Evolutionary conservation across 2,797 vertebrate species (phyloP).

Genomic region (Peromyscus attwateri): DNA sequence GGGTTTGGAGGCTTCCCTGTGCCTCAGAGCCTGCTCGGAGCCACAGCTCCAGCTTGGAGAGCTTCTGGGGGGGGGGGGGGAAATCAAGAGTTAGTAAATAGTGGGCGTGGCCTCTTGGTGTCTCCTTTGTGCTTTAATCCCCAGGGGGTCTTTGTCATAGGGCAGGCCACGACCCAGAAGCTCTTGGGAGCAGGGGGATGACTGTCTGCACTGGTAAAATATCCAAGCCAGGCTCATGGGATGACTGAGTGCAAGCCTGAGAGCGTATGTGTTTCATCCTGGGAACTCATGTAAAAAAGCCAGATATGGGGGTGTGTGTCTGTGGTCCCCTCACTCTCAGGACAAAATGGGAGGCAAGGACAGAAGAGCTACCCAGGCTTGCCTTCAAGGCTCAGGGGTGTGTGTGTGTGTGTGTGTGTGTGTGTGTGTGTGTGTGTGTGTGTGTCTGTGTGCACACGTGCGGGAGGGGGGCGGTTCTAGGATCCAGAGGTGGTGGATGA

Average conservation of each 20-base stretch:
- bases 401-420: no score
- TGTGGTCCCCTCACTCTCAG: background rate
- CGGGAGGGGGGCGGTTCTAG: no score
- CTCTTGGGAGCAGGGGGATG: background rate
- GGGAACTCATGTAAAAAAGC: background rate
- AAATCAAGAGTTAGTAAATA: background rate
- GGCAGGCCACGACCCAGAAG: background rate
- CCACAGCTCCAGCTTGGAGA: background rate
- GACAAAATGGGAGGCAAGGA: background rate
- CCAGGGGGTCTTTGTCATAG: background rate
- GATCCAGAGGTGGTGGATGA: background rate
- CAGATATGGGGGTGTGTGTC: no score
- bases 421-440: no score
- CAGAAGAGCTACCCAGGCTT: background rate
- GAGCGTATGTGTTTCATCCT: background rate
- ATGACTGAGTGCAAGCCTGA: background rate
- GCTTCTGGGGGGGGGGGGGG: background rate
- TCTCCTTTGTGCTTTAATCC: background rate
- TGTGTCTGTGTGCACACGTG: no score
- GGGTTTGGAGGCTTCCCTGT: background rate
- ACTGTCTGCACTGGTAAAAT: background rate
- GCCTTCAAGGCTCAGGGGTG: background rate
- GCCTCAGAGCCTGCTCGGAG: background rate
- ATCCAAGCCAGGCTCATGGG: no score
- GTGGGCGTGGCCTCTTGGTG: background rate